A percentile compares a stretch with the other conserved stretches of the same genome.
Evolutionary conservation across 2,113 vertebrate genomes (phyloP).

Genomic region (Thalassarche chlororhynchos): DNA sequence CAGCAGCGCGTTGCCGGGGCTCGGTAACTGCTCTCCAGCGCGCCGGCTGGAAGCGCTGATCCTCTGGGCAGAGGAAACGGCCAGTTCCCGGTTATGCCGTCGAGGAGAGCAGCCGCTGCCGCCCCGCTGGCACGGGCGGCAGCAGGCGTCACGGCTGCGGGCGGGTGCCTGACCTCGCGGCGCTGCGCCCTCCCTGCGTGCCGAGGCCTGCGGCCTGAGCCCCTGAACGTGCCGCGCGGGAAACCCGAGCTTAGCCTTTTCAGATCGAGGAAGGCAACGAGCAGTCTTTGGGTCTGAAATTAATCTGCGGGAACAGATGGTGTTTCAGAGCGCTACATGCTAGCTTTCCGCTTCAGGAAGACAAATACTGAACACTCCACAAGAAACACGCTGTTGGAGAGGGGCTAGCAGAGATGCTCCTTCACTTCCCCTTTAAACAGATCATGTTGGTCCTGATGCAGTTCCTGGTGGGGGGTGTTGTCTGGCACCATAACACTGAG

Average conservation of each 20-base stretch:
- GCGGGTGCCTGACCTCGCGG: neutral
- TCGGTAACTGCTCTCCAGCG: neutral
- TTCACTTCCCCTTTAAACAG: too few relatives aligned
- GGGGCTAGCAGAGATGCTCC: neutral
- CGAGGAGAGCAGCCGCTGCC: neutral
- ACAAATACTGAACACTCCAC: neutral
- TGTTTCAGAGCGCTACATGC: fast-evolving
- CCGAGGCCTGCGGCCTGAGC: neutral
- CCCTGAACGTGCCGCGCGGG: fast-evolving
- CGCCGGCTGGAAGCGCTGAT: neutral
- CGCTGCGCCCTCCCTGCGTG: too few relatives aligned
- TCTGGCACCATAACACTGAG: fast-evolving
- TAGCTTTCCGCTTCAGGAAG: neutral
- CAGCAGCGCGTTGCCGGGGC: neutral
- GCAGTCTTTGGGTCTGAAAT: fast-evolving
- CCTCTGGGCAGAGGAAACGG: neutral
- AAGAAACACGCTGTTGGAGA: fast-evolving
- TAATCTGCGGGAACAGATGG: neutral
- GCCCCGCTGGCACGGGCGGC: neutral
- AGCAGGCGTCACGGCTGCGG: neutral
- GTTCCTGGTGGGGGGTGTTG: fast-evolving
- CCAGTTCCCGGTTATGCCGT: neutral
- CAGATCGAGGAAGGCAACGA: fast-evolving
- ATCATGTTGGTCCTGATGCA: fast-evolving
- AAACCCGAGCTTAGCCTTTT: fast-evolving